Base-by-base conservation (phyloP, 2,888 invertebrate genomes). In the Diarsia brunnea region DNA sequence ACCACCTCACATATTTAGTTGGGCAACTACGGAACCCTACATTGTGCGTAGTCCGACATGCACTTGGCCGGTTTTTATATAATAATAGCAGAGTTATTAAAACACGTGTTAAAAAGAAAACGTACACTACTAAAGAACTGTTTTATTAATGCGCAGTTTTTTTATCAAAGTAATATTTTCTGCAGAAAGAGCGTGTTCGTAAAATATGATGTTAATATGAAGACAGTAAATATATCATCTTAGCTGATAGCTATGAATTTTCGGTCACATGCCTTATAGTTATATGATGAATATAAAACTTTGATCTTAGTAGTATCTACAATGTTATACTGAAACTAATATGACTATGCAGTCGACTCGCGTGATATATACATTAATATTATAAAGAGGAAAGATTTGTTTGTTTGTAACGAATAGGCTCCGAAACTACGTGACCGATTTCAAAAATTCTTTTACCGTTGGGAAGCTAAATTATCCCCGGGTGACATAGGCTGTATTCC, bases 161-260 rank as follows among this genome's bases (percentile, higher is more conserved):
- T 60, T 60, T 27, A 61, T 21, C 21, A 43, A 43, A 38, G 38
- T 63, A 43, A 43, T 63, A 14, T 27, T 11, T 45, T 60, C 21
- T 21, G n/a, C n/a, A 49, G 14, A 38, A 14, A 61, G 27, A 61
- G 27, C 21, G 11, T 64, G 45, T 45, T 67, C 27, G n/a, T 45
- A 43, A 51, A 63, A 68, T 75, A 76, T 63, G 16, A 76, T 38
- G 63, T 38, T 75, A 27, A 58, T 73, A 74, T 31, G 45, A 73
- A 19, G 53, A n/a, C 73, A 63, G 43, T 67, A 63, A 73, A 64
- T 81, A 47, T 60, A 14, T 68, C 31, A 61, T 58, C 19, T 51
- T 19, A 27, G 61, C 61, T 49, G 47, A 63, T 55, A 73, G 55
- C 63, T 64, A 55, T 58, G 61, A 78, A 67, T 78, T 64, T 81